A percentile compares a stretch with the other conserved stretches of the same genome.
Evolutionary conservation across 2,888 invertebrate species (phyloP).

Genomic region (Heliconius ethilla): DNA sequence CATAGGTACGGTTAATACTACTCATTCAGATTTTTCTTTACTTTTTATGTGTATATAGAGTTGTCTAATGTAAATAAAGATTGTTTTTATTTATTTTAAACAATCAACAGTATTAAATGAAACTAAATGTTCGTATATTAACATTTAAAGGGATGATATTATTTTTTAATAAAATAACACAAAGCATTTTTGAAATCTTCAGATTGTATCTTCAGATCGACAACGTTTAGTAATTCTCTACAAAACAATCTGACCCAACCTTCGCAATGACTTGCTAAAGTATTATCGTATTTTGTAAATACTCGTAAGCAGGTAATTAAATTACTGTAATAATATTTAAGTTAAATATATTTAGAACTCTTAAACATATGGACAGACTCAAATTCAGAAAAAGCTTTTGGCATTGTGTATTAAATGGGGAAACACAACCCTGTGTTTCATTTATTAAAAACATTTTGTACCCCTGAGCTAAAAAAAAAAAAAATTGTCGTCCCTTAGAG

Average conservation of each 20-base stretch:
- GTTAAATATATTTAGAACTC: not conserved
- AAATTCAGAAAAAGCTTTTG: not conserved
- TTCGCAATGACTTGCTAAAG: slow-evolving; percentile 11
- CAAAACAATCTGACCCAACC: not conserved
- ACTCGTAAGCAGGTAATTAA: not conserved
- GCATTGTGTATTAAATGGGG: not conserved
- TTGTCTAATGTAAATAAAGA: not conserved
- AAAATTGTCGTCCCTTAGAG: not conserved
- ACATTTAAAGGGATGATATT: slow-evolving; percentile 1
- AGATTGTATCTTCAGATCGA: slow-evolving; percentile 14
- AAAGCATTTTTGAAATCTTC: slow-evolving; percentile 10
- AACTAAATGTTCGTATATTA: not conserved
- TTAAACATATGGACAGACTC: no score
- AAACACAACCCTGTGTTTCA: not conserved
- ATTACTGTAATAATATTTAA: not conserved
- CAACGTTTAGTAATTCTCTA: not conserved
- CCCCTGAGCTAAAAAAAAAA: not conserved
- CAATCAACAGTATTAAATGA: slow-evolving; percentile 6
- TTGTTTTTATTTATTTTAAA: not conserved
- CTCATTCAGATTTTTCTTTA: not conserved
- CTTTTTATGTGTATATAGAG: not conserved
- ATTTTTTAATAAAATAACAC: slow-evolving; percentile 12
- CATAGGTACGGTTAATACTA: no score
- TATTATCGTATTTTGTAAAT: not conserved
- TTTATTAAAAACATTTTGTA: not conserved